Base-by-base conservation (phyloP, 2,888 invertebrate genomes). In the Melipona bicolor region DNA sequence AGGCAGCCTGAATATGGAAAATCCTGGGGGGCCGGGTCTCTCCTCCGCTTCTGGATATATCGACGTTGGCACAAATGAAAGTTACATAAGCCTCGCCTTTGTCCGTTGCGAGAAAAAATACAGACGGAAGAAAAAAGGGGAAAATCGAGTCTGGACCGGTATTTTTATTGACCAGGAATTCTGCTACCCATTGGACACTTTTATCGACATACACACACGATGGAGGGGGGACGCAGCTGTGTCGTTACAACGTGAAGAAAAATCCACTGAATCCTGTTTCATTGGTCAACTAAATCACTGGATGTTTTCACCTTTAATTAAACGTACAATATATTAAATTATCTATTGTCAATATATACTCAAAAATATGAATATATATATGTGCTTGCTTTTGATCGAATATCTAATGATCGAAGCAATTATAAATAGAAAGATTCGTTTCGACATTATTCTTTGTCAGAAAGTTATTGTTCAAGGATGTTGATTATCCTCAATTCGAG, bases 31-130 rank as follows among this genome's bases (percentile, higher is more conserved):
- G 3, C 11, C 11, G 6, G 36, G 21, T 17, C 17, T 52, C 21
- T 56, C 21, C 43, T 21, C 21, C 49, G 36, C 27, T 27, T 43
- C 43, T 43, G 43, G 9, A n/a, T 59, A 59, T 50, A 65, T 65
- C 77, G 71, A 77, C 67, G 59, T 71, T 71, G 70, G 65, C 65
- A 59, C 65, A 77, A 43, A 80, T 65, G 59, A 71, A 77, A 77
- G 71, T 77, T 80, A 67, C 70, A 71, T 77, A 77, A 80, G 59
- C 77, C 27, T 21, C 52, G 24, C 43, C 59, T 71, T 80, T 71
- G 65, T 71, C 27, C 6, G 43, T 43, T 59, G 52, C 32, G 59
- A n/a, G 32, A 17, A 32, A 19, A 19, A 11, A 43, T 43, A 43
- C 43, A 43, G 43, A 43, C 43, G 43, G 19, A 62, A 62, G 32